Percentiles rank a stretch among this genome's conserved stretches.
phyloP scores from a whole-genome alignment of 2,888 invertebrate species.

The Heteromyza rotundicornis region DNA sequence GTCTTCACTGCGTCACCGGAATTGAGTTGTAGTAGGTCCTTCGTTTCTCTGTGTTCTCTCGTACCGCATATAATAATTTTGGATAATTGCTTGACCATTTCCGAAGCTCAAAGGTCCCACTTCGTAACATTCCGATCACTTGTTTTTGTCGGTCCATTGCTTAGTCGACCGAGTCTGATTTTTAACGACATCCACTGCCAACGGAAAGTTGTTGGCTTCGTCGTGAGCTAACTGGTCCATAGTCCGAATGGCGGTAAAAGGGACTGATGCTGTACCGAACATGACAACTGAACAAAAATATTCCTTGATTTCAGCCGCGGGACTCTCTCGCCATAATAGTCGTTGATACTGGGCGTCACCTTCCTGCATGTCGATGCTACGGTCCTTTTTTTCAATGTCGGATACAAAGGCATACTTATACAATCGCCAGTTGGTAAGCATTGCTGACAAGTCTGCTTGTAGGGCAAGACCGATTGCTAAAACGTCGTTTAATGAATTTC shows the following conservation, averaged over 20 bases:
- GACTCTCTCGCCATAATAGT: conserved; percentile 9
- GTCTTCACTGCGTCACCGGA: conserved; percentile 8
- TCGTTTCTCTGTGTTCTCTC: conserved; percentile 10
- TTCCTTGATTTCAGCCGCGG: neutral
- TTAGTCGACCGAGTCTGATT: conserved; percentile 6
- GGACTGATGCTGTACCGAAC: conserved; percentile 5
- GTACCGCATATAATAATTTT: neutral
- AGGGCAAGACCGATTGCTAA: conserved; percentile 12
- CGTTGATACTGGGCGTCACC: conserved; percentile 19
- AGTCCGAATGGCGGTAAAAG: conserved; percentile 1
- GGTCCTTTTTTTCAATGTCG: conserved; percentile 20
- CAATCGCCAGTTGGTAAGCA: conserved; percentile 15
- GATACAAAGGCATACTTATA: conserved; percentile 17
- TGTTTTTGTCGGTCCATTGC: neutral
- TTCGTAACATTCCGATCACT: conserved; percentile 1
- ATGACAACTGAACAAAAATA: conserved; percentile 5
- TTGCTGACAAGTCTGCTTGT: conserved; percentile 16
- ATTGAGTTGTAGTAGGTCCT: too few species aligned
- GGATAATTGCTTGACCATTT: conserved; percentile 10
- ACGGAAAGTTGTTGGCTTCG: conserved; percentile 1
- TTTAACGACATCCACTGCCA: neutral
- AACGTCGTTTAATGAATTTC: conserved; percentile 18
- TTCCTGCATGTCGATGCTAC: conserved; percentile 15
- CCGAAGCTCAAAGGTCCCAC: neutral
- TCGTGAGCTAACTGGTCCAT: conserved; percentile 11